Conservation (phyloP, 2,888 invertebrate genomes). For the Sinopyrophorus schimmeli region DNA sequence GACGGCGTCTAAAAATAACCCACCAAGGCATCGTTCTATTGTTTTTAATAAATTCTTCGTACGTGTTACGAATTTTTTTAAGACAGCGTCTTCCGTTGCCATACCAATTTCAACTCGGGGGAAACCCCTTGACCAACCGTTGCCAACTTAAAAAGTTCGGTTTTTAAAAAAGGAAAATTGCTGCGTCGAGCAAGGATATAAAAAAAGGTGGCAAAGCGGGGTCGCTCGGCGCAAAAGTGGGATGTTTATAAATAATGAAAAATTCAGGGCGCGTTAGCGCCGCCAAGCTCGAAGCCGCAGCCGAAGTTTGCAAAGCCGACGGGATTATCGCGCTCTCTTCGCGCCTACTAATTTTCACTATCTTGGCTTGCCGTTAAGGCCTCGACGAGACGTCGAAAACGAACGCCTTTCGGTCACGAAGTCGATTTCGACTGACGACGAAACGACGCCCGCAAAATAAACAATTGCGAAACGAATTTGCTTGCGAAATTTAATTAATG, state of each 20-base stretch:
- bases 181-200: not conserved
- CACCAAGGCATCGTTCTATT: too few species aligned
- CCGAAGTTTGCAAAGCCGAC: slow-evolving; percentile 5
- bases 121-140: too few species aligned
- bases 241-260: too few species aligned
- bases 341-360: slow-evolving; percentile 12
- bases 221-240: too few species aligned
- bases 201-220: too few species aligned
- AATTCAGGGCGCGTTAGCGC: slow-evolving; percentile 11
- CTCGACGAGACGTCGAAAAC: too few species aligned
- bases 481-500: not conserved
- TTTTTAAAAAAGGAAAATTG: slow-evolving; percentile 4
- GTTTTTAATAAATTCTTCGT: too few species aligned
- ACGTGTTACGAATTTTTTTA: too few species aligned
- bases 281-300: slow-evolving; percentile 3
- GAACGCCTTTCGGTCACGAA: not conserved
- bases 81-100: too few species aligned
- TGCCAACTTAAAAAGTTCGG: too few species aligned
- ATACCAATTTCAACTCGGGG: too few species aligned
- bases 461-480: slow-evolving; percentile 2
- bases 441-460: not conserved
- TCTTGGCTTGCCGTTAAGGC: slow-evolving; percentile 6
- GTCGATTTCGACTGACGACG: not conserved
- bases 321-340: slow-evolving; percentile 10
- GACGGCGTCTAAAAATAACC: too few species aligned